phyloP scores from a whole-genome alignment of 2,797 vertebrate genomes.

The Podarcis lilfordi region DNA sequence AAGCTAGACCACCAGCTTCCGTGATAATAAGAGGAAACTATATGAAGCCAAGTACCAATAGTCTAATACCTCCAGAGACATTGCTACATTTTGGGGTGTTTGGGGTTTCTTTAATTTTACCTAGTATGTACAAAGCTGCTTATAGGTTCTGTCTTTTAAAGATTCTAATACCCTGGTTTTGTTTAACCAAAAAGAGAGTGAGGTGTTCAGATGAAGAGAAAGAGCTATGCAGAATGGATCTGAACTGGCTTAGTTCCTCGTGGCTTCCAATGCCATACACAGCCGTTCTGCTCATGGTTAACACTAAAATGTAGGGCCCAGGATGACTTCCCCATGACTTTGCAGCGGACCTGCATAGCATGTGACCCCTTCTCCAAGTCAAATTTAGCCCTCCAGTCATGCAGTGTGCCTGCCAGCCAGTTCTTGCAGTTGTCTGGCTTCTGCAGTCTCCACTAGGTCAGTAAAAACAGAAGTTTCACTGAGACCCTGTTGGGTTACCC shows the following conservation, averaged over 20 bases:
- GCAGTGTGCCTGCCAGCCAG: neutral
- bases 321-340: neutral
- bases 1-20: neutral
- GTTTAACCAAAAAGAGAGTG: too few species aligned
- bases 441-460: neutral
- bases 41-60: too few species aligned
- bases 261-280: neutral
- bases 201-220: too few species aligned
- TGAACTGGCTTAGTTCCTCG: neutral
- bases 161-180: neutral
- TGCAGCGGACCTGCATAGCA: neutral
- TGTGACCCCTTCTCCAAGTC: neutral
- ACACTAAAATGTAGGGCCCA: neutral
- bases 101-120: too few species aligned
- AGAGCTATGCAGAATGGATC: too few species aligned
- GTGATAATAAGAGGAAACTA: conserved; percentile 8
- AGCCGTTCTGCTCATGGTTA: neutral
- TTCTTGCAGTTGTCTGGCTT: too few species aligned
- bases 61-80: neutral
- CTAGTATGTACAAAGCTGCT: neutral
- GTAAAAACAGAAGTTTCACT: neutral
- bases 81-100: neutral
- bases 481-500: neutral
- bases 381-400: neutral
- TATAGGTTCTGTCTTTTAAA: neutral